Evolutionary conservation across 2,888 invertebrate species (phyloP).

Genomic region (Argyresthia albistria): DNA sequence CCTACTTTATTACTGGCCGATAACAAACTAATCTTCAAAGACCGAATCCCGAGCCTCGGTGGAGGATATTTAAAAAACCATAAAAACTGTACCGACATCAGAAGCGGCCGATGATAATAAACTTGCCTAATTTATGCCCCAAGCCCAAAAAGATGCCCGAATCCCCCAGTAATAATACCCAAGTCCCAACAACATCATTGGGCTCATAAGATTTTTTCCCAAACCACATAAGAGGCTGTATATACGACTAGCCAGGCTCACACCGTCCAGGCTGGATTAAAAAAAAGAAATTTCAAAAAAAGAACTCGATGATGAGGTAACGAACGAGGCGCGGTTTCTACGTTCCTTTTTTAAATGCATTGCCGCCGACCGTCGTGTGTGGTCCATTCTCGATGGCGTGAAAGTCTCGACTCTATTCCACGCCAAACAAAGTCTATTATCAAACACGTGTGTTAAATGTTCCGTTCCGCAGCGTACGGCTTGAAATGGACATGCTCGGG

Average conservation of each 20-base stretch:
- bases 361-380: slow-evolving; percentile 56
- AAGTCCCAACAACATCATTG: slow-evolving; percentile 53
- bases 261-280: slow-evolving; percentile 22
- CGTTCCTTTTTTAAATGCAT: slow-evolving; percentile 65
- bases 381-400: slow-evolving; percentile 28
- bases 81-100: slow-evolving; percentile 46
- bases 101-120: slow-evolving; percentile 42
- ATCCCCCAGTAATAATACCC: slow-evolving; percentile 31
- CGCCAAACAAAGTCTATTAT: slow-evolving; percentile 12
- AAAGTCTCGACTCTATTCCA: slow-evolving; percentile 14
- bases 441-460: slow-evolving; percentile 4
- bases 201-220: slow-evolving; percentile 34
- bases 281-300: slow-evolving; percentile 46
- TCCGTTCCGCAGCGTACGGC: background rate
- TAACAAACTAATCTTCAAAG: slow-evolving; percentile 61
- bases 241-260: slow-evolving; percentile 48
- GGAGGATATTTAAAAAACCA: slow-evolving; percentile 59
- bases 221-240: slow-evolving; percentile 27
- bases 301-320: slow-evolving; percentile 65
- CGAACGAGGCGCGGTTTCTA: slow-evolving; percentile 65
- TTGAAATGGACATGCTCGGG: background rate
- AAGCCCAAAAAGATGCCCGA: slow-evolving; percentile 22
- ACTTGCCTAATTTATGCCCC: slow-evolving; percentile 51
- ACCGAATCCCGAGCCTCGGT: slow-evolving; percentile 14
- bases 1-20: slow-evolving; percentile 54